Evolutionary conservation across 2,113 vertebrate species (phyloP), one percentile per base, ranked within the genome.

Genomic region (Camelus bactrianus): DNA sequence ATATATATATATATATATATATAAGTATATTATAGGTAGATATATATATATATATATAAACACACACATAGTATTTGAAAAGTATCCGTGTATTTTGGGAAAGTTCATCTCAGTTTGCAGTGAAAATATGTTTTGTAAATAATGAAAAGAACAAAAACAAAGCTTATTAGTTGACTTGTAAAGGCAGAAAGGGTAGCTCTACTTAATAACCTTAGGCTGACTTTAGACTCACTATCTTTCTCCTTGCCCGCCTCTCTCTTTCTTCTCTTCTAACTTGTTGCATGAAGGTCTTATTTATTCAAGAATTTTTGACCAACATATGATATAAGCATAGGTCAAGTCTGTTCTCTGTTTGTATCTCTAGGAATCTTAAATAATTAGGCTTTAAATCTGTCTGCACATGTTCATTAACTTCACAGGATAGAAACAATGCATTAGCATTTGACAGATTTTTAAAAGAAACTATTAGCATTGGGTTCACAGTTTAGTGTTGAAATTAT

Each of bases 181-280:
- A 90, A 93, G 62, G 46, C 60, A 84, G 82, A 97, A 76, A 90
- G 52, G 14, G 48, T 30, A 15, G 58, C 38, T 67, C 1, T 58
- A 65, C 56, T 69, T 90, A 54, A 67, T 69, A 94, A 70, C 24
- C 5, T 20, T 13, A 26, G 38, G 32, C 46, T 93, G 65, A 69
- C 16, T 69, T 81, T 12, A 35, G n/a, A 81, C 35, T 19, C 42
- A 32, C 42, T 28, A 14, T 77, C 28, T 72, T 50, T 54, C 20
- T 35, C 70, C n/a, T 69, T 54, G n/a, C 30, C 35, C 91, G 65
- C 30, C 72, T 56, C 46, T 79, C 35, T 81, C 24, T 82, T 94
- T 76, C 58, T 62, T 72, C 56, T 6, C 48, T 84, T 79, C 87
- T 96, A 97, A 97, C 98, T 97, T 98, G 98, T 98, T 98, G 97